These are phyloP conservation scores for Ciconia nigra DNA, from an alignment of 2,797 vertebrate species.

Conservation along the genomic window DNA sequence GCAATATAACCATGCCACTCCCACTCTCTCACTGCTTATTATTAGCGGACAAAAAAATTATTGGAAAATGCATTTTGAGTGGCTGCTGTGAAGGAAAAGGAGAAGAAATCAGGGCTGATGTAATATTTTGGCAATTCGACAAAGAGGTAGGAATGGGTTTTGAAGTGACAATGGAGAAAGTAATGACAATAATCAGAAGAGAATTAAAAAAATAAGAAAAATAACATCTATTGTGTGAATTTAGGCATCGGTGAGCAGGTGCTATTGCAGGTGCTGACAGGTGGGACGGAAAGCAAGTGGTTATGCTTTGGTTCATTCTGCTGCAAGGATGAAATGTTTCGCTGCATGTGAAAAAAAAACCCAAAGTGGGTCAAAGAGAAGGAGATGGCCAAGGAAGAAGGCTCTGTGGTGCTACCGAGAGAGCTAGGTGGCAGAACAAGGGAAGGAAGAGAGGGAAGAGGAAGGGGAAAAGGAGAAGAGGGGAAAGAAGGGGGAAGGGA, in stretches of 20 bases:
- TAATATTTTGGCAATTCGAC: background rate
- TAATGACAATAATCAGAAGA: background rate
- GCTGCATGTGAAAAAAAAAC: background rate
- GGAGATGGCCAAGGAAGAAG: background rate
- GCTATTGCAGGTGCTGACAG: background rate
- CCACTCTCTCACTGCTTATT: background rate
- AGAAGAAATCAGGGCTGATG: background rate
- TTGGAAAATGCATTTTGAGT: background rate
- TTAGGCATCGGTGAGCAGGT: background rate
- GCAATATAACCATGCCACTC: background rate
- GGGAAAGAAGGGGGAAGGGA: no score
- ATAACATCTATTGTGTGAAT: background rate
- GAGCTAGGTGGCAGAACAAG: background rate
- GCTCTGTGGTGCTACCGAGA: rapidly evolving
- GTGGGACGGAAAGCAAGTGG: background rate
- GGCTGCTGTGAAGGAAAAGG: background rate
- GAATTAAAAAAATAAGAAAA: background rate
- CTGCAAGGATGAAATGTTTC: background rate
- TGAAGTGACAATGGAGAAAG: background rate
- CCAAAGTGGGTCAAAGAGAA: background rate
- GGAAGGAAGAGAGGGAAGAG: background rate
- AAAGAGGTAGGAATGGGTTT: background rate
- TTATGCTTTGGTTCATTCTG: background rate
- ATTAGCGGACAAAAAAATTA: background rate
- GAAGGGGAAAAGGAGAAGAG: background rate